Evolutionary conservation across 2,113 vertebrate genomes (phyloP).

Genomic region (Microtus oregoni): DNA sequence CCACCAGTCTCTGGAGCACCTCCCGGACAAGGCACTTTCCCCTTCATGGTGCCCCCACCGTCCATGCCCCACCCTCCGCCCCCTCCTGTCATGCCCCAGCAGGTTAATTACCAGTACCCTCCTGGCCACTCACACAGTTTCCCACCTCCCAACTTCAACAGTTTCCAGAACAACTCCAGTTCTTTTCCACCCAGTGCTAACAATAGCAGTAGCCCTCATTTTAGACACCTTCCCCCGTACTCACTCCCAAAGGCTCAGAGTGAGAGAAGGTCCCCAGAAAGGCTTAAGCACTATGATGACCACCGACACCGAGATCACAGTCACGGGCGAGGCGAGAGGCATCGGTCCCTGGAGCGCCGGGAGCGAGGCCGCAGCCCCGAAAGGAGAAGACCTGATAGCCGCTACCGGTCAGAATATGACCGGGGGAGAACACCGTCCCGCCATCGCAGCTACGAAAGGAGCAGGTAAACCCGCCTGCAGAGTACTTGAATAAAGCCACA

Average conservation of each 20-base stretch:
- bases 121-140: conserved; percentile 91
- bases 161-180: conserved; percentile 88
- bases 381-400: conserved; percentile 87
- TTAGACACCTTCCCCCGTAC: conserved; percentile 90
- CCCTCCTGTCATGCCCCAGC: conserved; percentile 90
- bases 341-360: conserved; percentile 91
- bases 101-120: conserved; percentile 93
- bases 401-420: conserved; percentile 92
- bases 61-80: conserved; percentile 88
- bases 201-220: conserved; percentile 84
- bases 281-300: conserved; percentile 91
- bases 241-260: conserved; percentile 87
- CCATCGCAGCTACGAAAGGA: conserved; percentile 93
- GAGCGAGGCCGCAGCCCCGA: conserved; percentile 94
- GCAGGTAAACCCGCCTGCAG: conserved; percentile 87
- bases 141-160: conserved; percentile 89
- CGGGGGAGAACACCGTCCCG: conserved; percentile 90
- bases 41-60: conserved; percentile 94
- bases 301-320: conserved; percentile 91
- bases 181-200: conserved; percentile 87
- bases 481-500: rapidly evolving
- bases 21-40: conserved; percentile 90
- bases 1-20: conserved; percentile 83
- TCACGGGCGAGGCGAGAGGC: conserved; percentile 89
- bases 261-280: conserved; percentile 91